Base-by-base conservation (phyloP, 2,113 vertebrate genomes). In the Thamnophis sirtalis region DNA sequence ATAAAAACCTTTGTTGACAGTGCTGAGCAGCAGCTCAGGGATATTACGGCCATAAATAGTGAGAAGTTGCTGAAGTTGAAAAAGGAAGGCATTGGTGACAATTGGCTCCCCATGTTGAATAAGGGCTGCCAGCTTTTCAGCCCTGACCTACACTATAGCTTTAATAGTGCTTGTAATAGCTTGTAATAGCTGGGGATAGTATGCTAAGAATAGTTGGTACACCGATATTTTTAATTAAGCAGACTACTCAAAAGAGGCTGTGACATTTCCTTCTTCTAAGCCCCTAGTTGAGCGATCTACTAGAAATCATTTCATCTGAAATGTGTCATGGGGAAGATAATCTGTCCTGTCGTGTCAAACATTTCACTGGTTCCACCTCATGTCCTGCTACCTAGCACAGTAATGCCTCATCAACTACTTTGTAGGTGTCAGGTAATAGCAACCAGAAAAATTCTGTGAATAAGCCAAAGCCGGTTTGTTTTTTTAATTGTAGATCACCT, bases 1-100 rank as follows among this genome's bases (percentile, higher is more conserved):
- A 86, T 60, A 73, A 88, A 88, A 48, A 55, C n/a, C 28, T 88
- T 91, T 92, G 63, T 53, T 89, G 80, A 89, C 56, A 21, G 53
- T 58, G 26, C 43, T 60, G 63, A 58, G 84, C 43, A 92, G n/a
- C 8, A 92, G 55, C 48, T 89, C 38, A 22, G 4, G 26, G 49
- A 53, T 85, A 33, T 53, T 43, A 24, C 48, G 9, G 28, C 28
- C 48, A 51, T 56, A 63, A 48, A 43, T 86, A 24, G 13, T 21
- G 50, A 11, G 80, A 89, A 43, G 22, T 63, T 63, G 13, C 80
- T 51, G 6, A 50, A 28, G 55, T n/a, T 43, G 55, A 89, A 92
- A 58, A 4, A 60, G 9, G 22, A 51, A 89, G 68, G 10, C 53
- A 33, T 56, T 56, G 60, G 24, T n/a, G 60, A 88, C 38, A 43